phyloP scores from a whole-genome alignment of 2,797 vertebrate genomes.

The Lepus oiostolus region DNA sequence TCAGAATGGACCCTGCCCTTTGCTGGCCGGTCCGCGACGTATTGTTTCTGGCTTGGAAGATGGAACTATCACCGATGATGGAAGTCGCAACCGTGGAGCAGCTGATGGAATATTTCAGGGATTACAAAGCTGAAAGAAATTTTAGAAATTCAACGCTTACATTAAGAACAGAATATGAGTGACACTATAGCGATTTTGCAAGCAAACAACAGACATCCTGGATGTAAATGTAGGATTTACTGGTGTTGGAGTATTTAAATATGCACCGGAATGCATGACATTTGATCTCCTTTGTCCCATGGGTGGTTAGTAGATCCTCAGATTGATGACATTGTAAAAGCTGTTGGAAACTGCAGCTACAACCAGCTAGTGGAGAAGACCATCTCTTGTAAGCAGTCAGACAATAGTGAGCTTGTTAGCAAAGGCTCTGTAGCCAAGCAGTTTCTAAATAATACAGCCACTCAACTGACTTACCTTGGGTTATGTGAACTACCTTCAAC shows the following conservation, averaged over 20 bases:
- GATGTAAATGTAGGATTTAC: too few relatives aligned
- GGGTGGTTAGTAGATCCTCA: constrained; percentile 74
- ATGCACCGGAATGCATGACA: too few relatives aligned
- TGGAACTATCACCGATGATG: constrained; percentile 69
- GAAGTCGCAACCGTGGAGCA: too few relatives aligned
- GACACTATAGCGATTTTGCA: too few relatives aligned
- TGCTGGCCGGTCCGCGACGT: constrained; percentile 99
- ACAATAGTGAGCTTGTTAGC: constrained; percentile 96
- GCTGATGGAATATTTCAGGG: too few relatives aligned
- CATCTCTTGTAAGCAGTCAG: constrained; percentile 98
- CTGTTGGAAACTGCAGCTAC: constrained; percentile 99
- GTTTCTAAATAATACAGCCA: constrained; percentile 97
- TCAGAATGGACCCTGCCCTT: constrained; percentile 98
- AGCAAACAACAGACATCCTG: too few relatives aligned
- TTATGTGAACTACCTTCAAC: constrained; percentile 97
- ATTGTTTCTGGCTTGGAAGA: constrained; percentile 97
- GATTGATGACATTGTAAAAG: constrained; percentile 97
- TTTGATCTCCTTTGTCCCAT: too few relatives aligned
- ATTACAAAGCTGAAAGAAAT: too few relatives aligned
- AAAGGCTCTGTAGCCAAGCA: constrained; percentile 99
- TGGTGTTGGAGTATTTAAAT: too few relatives aligned
- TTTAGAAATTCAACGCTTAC: too few relatives aligned
- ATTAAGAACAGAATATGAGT: too few relatives aligned
- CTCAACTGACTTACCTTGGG: constrained; percentile 98
- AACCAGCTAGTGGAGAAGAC: constrained; percentile 99